phyloP scores from a whole-genome alignment of 2,888 invertebrate species.

The Apodemia duryi region DNA sequence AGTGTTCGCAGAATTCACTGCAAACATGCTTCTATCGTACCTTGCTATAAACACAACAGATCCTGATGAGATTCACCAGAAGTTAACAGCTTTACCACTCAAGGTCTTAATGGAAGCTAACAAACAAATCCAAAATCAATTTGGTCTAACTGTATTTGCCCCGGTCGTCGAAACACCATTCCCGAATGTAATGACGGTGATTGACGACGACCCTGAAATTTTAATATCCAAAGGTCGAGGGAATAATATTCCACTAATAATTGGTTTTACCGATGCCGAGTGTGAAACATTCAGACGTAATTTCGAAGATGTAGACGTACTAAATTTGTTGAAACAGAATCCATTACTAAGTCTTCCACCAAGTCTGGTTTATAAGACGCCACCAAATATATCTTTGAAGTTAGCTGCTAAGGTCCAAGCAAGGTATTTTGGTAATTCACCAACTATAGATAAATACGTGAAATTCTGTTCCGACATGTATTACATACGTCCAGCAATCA shows the following conservation, averaged over 20 bases:
- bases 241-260: constrained; percentile 51
- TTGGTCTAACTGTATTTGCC: constrained; percentile 50
- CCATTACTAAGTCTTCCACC: constrained; percentile 44
- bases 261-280: constrained; percentile 58
- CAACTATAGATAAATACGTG: constrained; percentile 46
- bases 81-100: constrained; percentile 47
- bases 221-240: constrained; percentile 49
- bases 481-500: constrained; percentile 55
- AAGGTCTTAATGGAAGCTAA: constrained; percentile 52
- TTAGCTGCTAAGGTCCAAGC: constrained; percentile 38
- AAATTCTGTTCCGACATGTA: constrained; percentile 48
- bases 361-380: constrained; percentile 39
- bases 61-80: constrained; percentile 46
- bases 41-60: constrained; percentile 62
- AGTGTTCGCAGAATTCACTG: constrained; percentile 42
- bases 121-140: constrained; percentile 41
- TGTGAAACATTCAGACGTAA: constrained; percentile 54
- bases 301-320: constrained; percentile 46
- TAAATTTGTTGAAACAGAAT: constrained; percentile 38
- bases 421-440: constrained; percentile 45
- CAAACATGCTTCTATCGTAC: constrained; percentile 46
- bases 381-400: constrained; percentile 32
- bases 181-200: constrained; percentile 49
- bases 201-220: constrained; percentile 56
- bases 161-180: constrained; percentile 56